These are phyloP conservation scores for Enoplosus armatus DNA, from an alignment of 2,797 vertebrate species.

Conservation along the genomic window DNA sequence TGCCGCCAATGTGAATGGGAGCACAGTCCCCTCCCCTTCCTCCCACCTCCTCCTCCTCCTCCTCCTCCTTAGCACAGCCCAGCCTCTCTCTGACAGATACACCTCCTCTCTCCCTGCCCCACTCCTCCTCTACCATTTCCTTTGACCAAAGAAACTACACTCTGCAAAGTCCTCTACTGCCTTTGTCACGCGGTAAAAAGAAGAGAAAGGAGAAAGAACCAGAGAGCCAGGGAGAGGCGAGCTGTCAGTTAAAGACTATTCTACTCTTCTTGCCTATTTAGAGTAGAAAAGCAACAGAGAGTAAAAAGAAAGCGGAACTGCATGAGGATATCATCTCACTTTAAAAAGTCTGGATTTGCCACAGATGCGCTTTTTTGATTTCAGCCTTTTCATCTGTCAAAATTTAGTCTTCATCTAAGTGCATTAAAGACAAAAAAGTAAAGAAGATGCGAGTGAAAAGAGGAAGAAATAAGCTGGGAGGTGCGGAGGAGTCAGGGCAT, in stretches of 20 bases:
- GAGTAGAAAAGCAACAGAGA: slow-evolving; percentile 10
- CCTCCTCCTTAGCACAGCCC: slow-evolving; percentile 48
- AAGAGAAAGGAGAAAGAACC: slow-evolving; percentile 25
- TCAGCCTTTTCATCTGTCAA: slow-evolving; percentile 15
- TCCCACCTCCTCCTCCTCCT: slow-evolving; percentile 41
- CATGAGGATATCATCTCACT: slow-evolving; percentile 22
- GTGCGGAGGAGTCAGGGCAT: not conserved
- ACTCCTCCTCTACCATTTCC: slow-evolving; percentile 70
- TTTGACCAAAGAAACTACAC: slow-evolving; percentile 69
- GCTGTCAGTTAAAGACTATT: slow-evolving; percentile 49
- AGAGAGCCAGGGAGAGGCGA: slow-evolving; percentile 26
- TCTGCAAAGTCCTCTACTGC: slow-evolving; percentile 56
- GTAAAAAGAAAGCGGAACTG: slow-evolving; percentile 16
- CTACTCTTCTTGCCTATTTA: slow-evolving; percentile 5
- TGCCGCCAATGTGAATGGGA: slow-evolving; percentile 73
- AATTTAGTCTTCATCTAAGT: slow-evolving; percentile 8
- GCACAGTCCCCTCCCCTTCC: slow-evolving; percentile 72
- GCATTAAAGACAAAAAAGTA: not conserved
- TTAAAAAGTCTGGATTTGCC: slow-evolving; percentile 13
- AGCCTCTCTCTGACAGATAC: slow-evolving; percentile 66
- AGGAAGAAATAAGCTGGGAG: not conserved
- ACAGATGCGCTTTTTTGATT: slow-evolving; percentile 5
- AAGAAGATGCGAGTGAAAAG: not conserved
- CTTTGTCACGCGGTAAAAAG: slow-evolving; percentile 67
- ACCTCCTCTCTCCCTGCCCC: slow-evolving; percentile 66